Evolutionary conservation across 2,797 vertebrate genomes (phyloP), one percentile per base, ranked within the genome.

Genomic region (Lacerta bilineata): DNA sequence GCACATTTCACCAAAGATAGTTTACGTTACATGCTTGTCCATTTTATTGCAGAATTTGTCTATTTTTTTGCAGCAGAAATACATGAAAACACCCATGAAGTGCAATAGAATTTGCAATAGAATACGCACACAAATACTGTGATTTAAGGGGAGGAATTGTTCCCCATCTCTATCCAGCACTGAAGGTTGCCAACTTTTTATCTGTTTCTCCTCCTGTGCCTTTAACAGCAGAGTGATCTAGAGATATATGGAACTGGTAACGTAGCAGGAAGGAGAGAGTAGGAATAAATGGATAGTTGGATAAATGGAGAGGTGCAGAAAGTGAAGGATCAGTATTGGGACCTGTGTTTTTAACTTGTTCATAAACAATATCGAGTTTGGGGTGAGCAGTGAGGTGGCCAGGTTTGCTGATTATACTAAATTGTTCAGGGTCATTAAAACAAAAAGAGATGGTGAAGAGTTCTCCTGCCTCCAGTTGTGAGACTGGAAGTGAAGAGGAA

Each of bases 401-500:
- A 55, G 50, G 50, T 55, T 55, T 55, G 50, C 50, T 55, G 50
- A 55, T 55, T 55, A 15, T 55, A 55, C 50, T 55, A 55, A 55
- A 55, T 55, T 55, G 13, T 55, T 55, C 50, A 55, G 3, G 50
- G 50, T 15, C 50, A 55, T 55, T 55, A 55, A 55, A 39, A 55
- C 50, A 55, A 15, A 15, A 55, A 97, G 92, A 97, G 96, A 91
- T 94, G 96, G 74, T 91, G 91, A 29, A 96, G 87, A 93, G 94
- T 74, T 90, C 96, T 88, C 80, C 91, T 0, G 91, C 94, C 91
- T 90, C 92, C 3, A 96, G 96, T 71, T 96, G 96, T 0, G 91
- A 91, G 93, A 94, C 96, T 74, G 93, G 93, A 13, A 93, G 90
- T 17, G 97, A 95, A 64, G 96, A 95, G 25, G 97, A 97, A 0